Percentiles rank a stretch among this genome's conserved stretches.
These are phyloP conservation scores for Heliconius sara DNA, from an alignment of 2,888 invertebrate species.

Conservation along the genomic window DNA sequence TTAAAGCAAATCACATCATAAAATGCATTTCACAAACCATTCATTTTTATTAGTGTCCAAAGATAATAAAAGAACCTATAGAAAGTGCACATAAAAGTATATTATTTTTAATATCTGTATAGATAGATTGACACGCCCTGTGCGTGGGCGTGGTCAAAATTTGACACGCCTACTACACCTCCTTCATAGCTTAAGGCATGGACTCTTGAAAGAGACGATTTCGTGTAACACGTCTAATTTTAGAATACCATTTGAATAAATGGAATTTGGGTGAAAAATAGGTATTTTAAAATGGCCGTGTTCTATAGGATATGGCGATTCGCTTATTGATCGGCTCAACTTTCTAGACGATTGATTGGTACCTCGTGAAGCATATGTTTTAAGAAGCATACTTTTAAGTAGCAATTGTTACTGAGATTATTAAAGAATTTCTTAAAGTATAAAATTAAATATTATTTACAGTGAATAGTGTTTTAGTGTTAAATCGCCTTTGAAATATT, in stretches of 20 bases:
- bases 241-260: slow-evolving; percentile 52
- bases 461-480: slow-evolving; percentile 10
- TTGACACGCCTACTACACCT: slow-evolving; percentile 75
- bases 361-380: slow-evolving; percentile 52
- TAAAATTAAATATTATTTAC: neutral
- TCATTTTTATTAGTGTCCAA: neutral
- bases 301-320: slow-evolving; percentile 66
- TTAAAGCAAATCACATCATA: neutral
- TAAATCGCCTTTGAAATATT: neutral
- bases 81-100: neutral
- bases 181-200: slow-evolving; percentile 57
- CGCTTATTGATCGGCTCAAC: slow-evolving; percentile 75
- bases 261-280: slow-evolving; percentile 52
- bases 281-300: slow-evolving; percentile 52
- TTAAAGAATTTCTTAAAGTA: neutral
- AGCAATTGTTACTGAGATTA: neutral
- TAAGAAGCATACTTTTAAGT: slow-evolving; percentile 28
- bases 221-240: slow-evolving; percentile 67
- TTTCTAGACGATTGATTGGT: slow-evolving; percentile 82
- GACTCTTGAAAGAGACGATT: slow-evolving; percentile 61
- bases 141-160: slow-evolving; percentile 66
- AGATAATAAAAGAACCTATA: slow-evolving; percentile 26
- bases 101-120: slow-evolving; percentile 46
- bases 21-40: slow-evolving; percentile 1
- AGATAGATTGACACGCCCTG: slow-evolving; percentile 65